Percentiles rank a stretch among this genome's conserved stretches.
These are phyloP conservation scores for Chromobotia macracanthus DNA, from an alignment of 2,797 vertebrate genomes.

Conservation along the genomic window DNA sequence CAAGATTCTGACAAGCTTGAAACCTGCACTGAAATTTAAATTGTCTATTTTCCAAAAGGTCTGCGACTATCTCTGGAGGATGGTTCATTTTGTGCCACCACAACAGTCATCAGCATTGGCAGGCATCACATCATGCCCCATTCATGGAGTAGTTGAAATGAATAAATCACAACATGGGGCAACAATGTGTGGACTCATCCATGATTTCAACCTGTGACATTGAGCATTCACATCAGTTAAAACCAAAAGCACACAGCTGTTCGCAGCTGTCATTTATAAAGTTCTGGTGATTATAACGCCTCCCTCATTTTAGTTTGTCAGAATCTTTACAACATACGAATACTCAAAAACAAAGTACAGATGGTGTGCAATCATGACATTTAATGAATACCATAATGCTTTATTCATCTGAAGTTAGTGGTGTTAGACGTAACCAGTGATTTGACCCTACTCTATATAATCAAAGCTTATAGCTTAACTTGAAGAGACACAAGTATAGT, in stretches of 20 bases:
- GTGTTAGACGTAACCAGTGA: slow-evolving; percentile 55
- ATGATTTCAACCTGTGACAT: background rate
- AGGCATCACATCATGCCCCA: slow-evolving; percentile 26
- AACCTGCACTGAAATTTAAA: slow-evolving; percentile 31
- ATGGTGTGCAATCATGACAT: slow-evolving; percentile 45
- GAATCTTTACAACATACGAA: slow-evolving; percentile 24
- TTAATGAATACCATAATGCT: slow-evolving; percentile 38
- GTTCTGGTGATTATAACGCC: slow-evolving; percentile 15
- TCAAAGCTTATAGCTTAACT: slow-evolving; percentile 42
- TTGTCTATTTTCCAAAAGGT: background rate
- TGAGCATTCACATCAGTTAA: background rate
- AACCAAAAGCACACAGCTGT: slow-evolving; percentile 4
- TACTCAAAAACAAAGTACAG: slow-evolving; percentile 34
- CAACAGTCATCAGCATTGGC: slow-evolving; percentile 42
- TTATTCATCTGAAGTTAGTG: slow-evolving; percentile 48
- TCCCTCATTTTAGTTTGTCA: slow-evolving; percentile 4
- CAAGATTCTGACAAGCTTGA: background rate
- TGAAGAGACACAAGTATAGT: slow-evolving; percentile 32
- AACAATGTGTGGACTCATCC: slow-evolving; percentile 8
- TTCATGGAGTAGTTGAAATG: slow-evolving; percentile 30
- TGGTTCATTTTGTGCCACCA: slow-evolving; percentile 7
- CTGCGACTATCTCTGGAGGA: slow-evolving; percentile 39
- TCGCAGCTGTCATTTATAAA: slow-evolving; percentile 19
- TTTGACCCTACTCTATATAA: slow-evolving; percentile 48
- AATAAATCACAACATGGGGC: slow-evolving; percentile 21